Conservation (phyloP, 2,113 vertebrate species). For the Falcunculus frontatus region DNA sequence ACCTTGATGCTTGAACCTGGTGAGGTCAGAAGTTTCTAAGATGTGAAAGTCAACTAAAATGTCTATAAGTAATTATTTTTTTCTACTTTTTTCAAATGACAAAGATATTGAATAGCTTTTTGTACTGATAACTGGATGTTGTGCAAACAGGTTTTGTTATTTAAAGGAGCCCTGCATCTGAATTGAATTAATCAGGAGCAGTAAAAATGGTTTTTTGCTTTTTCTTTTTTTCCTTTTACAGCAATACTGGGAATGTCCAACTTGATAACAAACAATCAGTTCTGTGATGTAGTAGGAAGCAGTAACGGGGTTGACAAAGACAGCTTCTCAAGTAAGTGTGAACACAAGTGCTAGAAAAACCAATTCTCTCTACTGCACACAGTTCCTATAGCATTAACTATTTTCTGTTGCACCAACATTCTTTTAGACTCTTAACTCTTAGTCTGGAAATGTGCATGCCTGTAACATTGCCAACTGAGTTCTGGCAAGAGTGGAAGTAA, state of each 20-base stretch:
- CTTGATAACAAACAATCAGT: slow-evolving; percentile 85
- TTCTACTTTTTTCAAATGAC: background rate
- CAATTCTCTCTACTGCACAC: background rate
- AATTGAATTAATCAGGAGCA: background rate
- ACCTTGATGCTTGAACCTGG: background rate
- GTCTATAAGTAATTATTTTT: background rate
- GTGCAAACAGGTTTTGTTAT: background rate
- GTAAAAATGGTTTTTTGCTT: background rate
- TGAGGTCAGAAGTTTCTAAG: background rate
- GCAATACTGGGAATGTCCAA: slow-evolving; percentile 96
- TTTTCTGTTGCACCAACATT: background rate
- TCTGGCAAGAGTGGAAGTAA: background rate
- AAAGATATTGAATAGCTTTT: background rate
- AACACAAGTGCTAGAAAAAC: background rate
- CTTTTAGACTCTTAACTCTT: background rate
- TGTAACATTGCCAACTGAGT: background rate
- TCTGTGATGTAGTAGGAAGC: slow-evolving; percentile 78
- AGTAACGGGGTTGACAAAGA: slow-evolving; percentile 75
- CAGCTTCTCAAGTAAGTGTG: slow-evolving; percentile 77
- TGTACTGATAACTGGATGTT: background rate
- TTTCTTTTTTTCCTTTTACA: slow-evolving; percentile 49
- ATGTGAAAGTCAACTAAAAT: background rate
- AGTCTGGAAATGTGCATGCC: background rate
- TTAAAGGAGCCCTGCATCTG: background rate
- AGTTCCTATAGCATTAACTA: background rate